Base-by-base conservation (phyloP, 1,140 invertebrate species). In the Pogonomyrmex californicus region DNA sequence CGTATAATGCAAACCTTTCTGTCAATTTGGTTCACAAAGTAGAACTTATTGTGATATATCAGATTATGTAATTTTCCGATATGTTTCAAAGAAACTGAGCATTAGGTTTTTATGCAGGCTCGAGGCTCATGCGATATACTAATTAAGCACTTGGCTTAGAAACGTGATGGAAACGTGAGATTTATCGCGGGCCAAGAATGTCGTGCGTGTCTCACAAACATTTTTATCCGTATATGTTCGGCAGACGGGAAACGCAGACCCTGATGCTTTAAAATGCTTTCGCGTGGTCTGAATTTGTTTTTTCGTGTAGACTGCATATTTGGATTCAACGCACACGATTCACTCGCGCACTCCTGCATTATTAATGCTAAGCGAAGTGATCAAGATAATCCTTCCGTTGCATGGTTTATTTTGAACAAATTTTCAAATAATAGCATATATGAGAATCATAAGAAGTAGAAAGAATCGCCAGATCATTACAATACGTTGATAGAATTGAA, bases 231-330 rank as follows among this genome's bases (percentile, higher is more conserved):
- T 60, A 44, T 5, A 14, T 65, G 33, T 82, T 82, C 36, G 17
- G 23, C 17, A 41, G 10, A 23, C 23, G n/a, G 65, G 44, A 65
- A 78, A 63, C 14, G 7, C 23, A 23, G 23, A 23, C 41, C 23
- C 17, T 30, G 66, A 71, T 71, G 14, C 17, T 14, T 60, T 58
- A 56, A 66, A 66, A 36, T 44, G 23, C 36, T 58, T n/a, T 71
- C 23, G 65, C 38, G 65, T 36, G 76, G 58, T 47, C 10, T 38
- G 10, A 56, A 82, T 82, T 71, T 47, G 38, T 71, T 65, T 82
- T 23, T 58, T 58, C 65, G 17, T 82, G 51, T 47, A 44, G 23
- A 47, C 1, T 44, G 23, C 30, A 58, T 58, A 82, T 82, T 82
- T 33, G 10, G 33, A 73, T 23, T 78, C 30, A 51, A 81, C 63